Conservation (phyloP, 2,797 vertebrate species). For the Xerus rutilus region DNA sequence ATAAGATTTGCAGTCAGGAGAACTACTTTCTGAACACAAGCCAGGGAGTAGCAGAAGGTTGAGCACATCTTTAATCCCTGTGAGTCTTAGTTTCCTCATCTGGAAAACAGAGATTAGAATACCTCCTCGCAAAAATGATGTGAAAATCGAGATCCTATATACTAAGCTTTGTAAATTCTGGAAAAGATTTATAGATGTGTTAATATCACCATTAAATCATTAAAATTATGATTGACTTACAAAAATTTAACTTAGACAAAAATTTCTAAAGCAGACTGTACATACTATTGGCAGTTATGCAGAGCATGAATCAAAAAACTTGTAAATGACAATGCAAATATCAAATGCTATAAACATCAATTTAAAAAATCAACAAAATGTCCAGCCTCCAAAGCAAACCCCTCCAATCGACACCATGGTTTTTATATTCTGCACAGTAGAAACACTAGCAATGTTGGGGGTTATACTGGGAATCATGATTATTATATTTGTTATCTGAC, state of each 20-base stretch:
- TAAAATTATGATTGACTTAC: conserved; percentile 41
- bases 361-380: conserved; percentile 50
- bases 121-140: not conserved
- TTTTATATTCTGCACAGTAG: not conserved
- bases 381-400: conserved; percentile 30
- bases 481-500: not conserved
- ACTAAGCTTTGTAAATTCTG: not conserved
- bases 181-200: conserved; percentile 49
- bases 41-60: conserved; percentile 17
- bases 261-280: not conserved
- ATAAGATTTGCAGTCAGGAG: conserved; percentile 30
- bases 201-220: conserved; percentile 22
- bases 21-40: conserved; percentile 42
- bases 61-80: not conserved
- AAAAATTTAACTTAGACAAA: conserved; percentile 38
- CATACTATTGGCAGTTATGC: not conserved
- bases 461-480: not conserved
- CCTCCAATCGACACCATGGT: not conserved
- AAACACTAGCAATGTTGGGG: not conserved
- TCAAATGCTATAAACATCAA: not conserved
- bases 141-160: not conserved
- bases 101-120: conserved; percentile 45
- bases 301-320: conserved; percentile 34
- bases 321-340: conserved; percentile 21
- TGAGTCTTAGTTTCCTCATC: conserved; percentile 22